phyloP scores from a whole-genome alignment of 2,888 invertebrate genomes.

The Chaetogeoica ovagalla region DNA sequence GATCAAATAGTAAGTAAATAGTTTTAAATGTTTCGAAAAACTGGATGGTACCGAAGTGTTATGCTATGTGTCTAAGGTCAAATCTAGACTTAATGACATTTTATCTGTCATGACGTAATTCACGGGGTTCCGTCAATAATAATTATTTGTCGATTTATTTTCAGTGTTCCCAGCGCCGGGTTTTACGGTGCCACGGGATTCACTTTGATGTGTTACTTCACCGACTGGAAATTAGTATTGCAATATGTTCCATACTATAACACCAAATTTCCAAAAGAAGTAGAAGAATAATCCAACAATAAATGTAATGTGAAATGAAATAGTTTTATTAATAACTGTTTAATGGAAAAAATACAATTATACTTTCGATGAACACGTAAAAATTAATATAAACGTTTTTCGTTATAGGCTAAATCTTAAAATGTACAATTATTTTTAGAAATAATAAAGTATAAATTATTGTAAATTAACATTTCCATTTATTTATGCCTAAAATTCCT shows the following conservation, averaged over 20 bases:
- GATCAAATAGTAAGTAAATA: slow-evolving; percentile 29
- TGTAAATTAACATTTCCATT: too few species aligned
- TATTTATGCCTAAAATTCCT: too few species aligned
- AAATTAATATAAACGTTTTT: background rate
- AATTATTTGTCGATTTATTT: background rate
- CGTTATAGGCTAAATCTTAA: background rate
- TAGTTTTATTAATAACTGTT: slow-evolving; percentile 25
- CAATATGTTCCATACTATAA: slow-evolving; percentile 76
- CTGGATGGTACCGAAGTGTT: too few species aligned
- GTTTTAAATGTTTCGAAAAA: background rate
- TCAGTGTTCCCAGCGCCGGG: slow-evolving; percentile 66
- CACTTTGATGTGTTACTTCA: slow-evolving; percentile 69
- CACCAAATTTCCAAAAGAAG: slow-evolving; percentile 68
- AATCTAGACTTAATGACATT: background rate
- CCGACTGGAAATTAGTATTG: slow-evolving; percentile 77
- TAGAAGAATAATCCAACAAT: slow-evolving; percentile 55
- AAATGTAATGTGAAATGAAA: slow-evolving; percentile 1
- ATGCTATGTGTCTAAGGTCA: slow-evolving; percentile 7
- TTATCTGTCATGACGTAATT: background rate
- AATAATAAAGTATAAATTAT: background rate
- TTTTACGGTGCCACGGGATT: slow-evolving; percentile 71
- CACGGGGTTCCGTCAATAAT: too few species aligned
- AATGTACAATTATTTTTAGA: slow-evolving; percentile 5
- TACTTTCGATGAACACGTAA: background rate
- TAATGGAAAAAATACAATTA: background rate